Evolutionary conservation across 2,113 vertebrate genomes (phyloP).

Genomic region (Anguilla rostrata): DNA sequence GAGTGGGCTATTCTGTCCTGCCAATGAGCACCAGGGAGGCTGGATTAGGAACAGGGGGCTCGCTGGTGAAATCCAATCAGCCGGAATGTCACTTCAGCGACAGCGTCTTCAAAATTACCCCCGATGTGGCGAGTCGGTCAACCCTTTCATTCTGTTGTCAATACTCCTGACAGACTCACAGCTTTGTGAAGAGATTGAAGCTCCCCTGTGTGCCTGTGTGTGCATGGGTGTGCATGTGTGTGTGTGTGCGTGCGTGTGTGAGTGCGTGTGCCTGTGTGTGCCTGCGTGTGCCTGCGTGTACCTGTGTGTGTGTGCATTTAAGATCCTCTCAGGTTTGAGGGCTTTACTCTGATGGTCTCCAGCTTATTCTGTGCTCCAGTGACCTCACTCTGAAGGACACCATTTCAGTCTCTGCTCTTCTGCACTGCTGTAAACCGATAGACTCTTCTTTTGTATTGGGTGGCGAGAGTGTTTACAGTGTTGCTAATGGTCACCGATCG

Average conservation of each 20-base stretch:
- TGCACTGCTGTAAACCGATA: too few species aligned
- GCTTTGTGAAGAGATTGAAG: not conserved
- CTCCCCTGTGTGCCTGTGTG: too few species aligned
- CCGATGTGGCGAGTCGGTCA: not conserved
- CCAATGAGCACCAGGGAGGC: not conserved
- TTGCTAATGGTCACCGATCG: too few species aligned
- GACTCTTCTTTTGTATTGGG: too few species aligned
- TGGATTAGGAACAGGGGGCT: not conserved
- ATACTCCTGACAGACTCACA: not conserved
- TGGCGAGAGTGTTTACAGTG: too few species aligned
- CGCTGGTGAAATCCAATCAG: not conserved
- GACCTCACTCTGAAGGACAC: not conserved
- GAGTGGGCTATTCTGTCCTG: too few species aligned
- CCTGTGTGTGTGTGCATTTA: not conserved
- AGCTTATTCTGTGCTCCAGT: not conserved
- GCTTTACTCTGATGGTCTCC: not conserved
- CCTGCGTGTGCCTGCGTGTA: too few species aligned
- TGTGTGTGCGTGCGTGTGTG: too few species aligned
- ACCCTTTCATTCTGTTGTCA: not conserved
- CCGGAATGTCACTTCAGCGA: not conserved
- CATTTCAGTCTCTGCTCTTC: too few species aligned
- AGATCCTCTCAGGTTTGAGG: not conserved
- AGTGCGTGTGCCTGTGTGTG: too few species aligned
- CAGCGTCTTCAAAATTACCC: not conserved
- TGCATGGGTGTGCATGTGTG: too few species aligned